Base-by-base conservation (phyloP, 1,140 invertebrate genomes). In the Acromyrmex charruanus region DNA sequence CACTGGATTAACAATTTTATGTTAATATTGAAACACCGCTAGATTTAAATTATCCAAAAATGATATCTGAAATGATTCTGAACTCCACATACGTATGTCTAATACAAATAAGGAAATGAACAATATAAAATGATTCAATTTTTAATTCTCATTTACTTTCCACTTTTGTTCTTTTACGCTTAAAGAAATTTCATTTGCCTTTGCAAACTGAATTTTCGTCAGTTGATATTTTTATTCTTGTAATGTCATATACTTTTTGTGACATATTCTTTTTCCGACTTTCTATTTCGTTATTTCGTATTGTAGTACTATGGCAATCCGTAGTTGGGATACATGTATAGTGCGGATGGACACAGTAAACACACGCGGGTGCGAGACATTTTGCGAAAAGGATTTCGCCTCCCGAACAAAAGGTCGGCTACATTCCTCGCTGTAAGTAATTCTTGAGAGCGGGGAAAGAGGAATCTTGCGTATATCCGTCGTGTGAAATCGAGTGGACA, bases 401-500 rank as follows among this genome's bases (percentile, higher is more conserved):
- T 14, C 4, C 49, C 35, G 25, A 16, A 86, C 53, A 39, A 75
- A 68, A 88, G 35, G 55, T 53, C 18, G 18, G 59, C 6, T 66
- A 61, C 72, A 86, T 89, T 65, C 81, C 66, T 88, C 79, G 61
- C 82, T 81, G 80, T 81, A 81, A 87, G 77, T 88, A 87, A 91
- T 90, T 91, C 86, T 87, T 86, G 74, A 61, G 72, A 65, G 77
- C 81, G 84, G 71, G 80, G 77, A 72, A 82, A 69, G 86, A 87
- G 87, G 88, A 89, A 82, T 35, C 68, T 79, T 77, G 68, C 69
- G 79, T 87, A 88, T 85, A 85, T 55, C 59, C 71, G 82, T 53
- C 71, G 85, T 88, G 89, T 92, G 91, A 92, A 92, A 92, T 92
- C 90, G 88, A 92, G 88, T 92, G 89, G 91, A 92, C 91, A 88